Evolutionary conservation across 2,113 vertebrate species (phyloP), one percentile per base, ranked within the genome.

Genomic region (Zootoca vivipara): DNA sequence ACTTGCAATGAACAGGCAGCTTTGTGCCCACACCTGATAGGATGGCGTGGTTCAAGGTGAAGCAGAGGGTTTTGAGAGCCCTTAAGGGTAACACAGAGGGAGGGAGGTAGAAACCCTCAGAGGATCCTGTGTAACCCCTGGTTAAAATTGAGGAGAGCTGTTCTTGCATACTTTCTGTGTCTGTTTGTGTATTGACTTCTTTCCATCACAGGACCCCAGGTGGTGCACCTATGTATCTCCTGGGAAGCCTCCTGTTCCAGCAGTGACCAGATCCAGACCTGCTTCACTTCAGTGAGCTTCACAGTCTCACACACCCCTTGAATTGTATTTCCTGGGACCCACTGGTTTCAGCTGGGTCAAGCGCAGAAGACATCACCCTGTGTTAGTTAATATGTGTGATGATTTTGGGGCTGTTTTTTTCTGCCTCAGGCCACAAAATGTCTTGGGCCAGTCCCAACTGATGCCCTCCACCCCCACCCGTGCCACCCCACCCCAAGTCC

Each of bases 401-500:
- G 13, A 62, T 20, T 62, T 62, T 5, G 58, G 58, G 58, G 18
- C 15, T 52, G 58, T 20, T 22, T 22, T 78, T 3, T 67, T 52
- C 8, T 5, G 3, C 64, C 80, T 18, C 40, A 20, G 38, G 58
- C 80, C 75, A 22, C 30, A 46, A 65, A 83, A 88, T 13, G 46
- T 62, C 64, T 79, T 12, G 38, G 16, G 46, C 35, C 52, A 64
- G 33, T 35, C n/a, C 26, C 18, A 16, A n/a, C 65, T 2, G 38
- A 33, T 20, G 67, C 28, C 26, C 26, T 28, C 64, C 38, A 1
- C 52, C 13, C n/a, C n/a, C 79, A 87, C 62, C 3, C 70, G 0
- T 46, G 84, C 86, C 46, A 52, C 93, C 89, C 38, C 28, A 30
- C 62, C 86, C 35, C 72, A 84, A 33, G 94, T 92, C 87, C 92